Evolutionary conservation across 2,797 vertebrate species (phyloP), one percentile per base, ranked within the genome.

Genomic region (Thamnophis elegans): DNA sequence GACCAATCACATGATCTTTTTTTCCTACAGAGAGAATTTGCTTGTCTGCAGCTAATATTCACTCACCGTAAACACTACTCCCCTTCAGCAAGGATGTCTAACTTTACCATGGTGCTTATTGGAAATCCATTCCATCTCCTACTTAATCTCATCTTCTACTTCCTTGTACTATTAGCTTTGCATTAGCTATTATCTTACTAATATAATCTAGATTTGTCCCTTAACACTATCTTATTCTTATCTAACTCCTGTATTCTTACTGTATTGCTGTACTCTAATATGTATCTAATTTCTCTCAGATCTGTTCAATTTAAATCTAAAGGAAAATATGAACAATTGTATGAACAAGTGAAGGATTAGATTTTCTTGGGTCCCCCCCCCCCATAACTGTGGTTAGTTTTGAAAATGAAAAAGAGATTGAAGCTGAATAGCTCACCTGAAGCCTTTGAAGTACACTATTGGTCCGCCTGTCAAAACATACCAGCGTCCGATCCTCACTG

Each of bases 401-500:
- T 51, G 47, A 51, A 51, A 42, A 87, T 18, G 32, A 86, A 90
- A 90, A 92, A 6, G 53, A 65, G 62, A 92, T 1, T 3, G 26
- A 42, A 56, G 32, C 18, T 36, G 78, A n/a, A 8, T 26, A 22
- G 60, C 92, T 13, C 96, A 99, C 99, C 98, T 98, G 97, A 18
- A 99, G 95, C 91, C 98, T 98, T 96, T 98, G 98, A 58, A 98
- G 96, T 65, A 97, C 95, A 11, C 97, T 97, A 32, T 98, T 97
- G 0, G 98, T 97, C 14, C 99, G 97, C 55, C 98, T 97, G 96
- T 99, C 99, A 1, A 98, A 99, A 60, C 99, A 96, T 0, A 98
- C 98, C 1, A 99, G 97, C 0, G 98, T 99, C 89, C 97, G 97
- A 96, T 99, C 99, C 97, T 98, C 98, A 20, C 99, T 98, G 90